phyloP scores from a whole-genome alignment of 2,113 vertebrate genomes.

The Gavia stellata region DNA sequence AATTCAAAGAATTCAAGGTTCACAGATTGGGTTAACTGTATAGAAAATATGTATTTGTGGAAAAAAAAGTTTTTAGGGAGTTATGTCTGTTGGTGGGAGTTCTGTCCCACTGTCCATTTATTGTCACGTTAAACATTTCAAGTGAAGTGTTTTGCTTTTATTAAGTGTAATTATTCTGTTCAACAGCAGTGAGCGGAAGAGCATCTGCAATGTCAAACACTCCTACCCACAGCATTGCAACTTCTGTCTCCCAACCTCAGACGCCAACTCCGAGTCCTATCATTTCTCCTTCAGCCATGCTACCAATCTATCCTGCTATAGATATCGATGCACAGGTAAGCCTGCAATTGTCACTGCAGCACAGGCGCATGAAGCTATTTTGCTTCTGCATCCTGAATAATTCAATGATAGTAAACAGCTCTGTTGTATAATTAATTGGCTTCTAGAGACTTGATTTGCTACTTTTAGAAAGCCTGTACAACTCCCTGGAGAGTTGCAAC shows the following conservation, averaged over 20 bases:
- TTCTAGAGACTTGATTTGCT: background rate
- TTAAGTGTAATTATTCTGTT: constrained; percentile 75
- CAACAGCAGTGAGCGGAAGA: constrained; percentile 95
- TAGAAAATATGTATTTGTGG: background rate
- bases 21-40: background rate
- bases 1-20: background rate
- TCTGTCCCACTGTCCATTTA: background rate
- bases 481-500: background rate
- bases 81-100: background rate
- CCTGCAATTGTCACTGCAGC: too few relatives aligned
- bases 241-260: constrained; percentile 89
- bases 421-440: background rate
- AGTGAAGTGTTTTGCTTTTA: constrained; percentile 19
- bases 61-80: background rate
- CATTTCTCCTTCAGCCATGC: constrained; percentile 91
- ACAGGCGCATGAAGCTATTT: fast-evolving
- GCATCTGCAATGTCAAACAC: constrained; percentile 92
- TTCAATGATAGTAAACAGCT: background rate
- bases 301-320: constrained; percentile 96
- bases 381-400: background rate
- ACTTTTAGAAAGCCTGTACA: background rate
- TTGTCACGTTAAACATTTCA: background rate
- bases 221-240: constrained; percentile 85
- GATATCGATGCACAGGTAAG: constrained; percentile 98
- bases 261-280: constrained; percentile 88